Conservation (phyloP, 1,140 invertebrate species). For the Lepidurus couesii region DNA sequence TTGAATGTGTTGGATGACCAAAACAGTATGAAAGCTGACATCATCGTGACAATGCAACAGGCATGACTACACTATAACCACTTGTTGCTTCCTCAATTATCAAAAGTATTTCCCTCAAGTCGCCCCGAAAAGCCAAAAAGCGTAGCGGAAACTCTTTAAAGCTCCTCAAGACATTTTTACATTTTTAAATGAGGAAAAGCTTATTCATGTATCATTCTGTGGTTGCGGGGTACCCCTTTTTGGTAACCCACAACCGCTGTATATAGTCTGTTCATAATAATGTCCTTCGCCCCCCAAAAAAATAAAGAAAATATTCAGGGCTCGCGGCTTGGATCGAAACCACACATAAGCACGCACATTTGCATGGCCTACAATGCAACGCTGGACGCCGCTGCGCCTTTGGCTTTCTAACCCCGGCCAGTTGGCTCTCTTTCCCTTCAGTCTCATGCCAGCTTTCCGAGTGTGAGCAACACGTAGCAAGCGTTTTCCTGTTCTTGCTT, state of each 20-base stretch:
- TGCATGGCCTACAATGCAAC: background rate
- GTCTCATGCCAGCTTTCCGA: background rate
- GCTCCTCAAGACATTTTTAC: too few relatives aligned
- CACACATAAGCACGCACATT: background rate
- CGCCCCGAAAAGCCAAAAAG: background rate
- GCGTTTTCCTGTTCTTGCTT: too few relatives aligned
- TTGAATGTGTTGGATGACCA: slow-evolving; percentile 8
- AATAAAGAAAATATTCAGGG: too few relatives aligned
- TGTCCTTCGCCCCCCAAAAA: too few relatives aligned
- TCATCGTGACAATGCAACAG: slow-evolving; percentile 2
- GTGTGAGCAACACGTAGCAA: background rate
- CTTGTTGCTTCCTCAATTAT: slow-evolving; percentile 5
- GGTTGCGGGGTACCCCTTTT: background rate
- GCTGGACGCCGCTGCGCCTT: slow-evolving; percentile 1
- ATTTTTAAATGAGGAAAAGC: background rate
- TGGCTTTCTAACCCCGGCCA: slow-evolving; percentile 6
- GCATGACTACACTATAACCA: background rate
- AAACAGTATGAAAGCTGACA: background rate
- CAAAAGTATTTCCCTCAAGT: background rate
- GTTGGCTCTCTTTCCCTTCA: background rate
- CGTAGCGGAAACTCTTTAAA: background rate
- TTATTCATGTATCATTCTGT: background rate
- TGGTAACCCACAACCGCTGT: background rate
- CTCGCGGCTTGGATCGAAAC: background rate
- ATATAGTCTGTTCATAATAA: too few relatives aligned